Percentiles rank a stretch among this genome's conserved stretches.
phyloP scores from a whole-genome alignment of 2,797 vertebrate genomes.

The Naso thynnoides region DNA sequence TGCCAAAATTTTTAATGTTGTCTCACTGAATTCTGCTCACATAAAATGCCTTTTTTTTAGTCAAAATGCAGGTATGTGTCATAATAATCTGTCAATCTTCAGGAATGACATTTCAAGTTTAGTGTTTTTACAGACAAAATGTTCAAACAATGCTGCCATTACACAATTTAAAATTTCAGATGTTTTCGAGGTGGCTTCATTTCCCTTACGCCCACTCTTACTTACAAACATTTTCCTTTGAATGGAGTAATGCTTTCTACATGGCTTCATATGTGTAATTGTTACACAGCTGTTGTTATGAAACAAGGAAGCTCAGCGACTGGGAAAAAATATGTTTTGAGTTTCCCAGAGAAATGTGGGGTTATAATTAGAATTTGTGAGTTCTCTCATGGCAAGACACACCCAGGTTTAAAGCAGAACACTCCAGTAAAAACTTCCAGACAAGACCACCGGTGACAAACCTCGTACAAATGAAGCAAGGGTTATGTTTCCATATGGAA shows the following conservation, averaged over 20 bases:
- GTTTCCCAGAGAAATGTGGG: constrained; percentile 55
- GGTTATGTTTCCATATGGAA: constrained; percentile 33
- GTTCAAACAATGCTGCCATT: constrained; percentile 64
- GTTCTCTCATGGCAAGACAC: constrained; percentile 69
- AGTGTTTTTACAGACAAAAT: constrained; percentile 66
- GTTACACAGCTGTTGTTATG: constrained; percentile 72
- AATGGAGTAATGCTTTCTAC: constrained; percentile 49
- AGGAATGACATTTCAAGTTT: constrained; percentile 28
- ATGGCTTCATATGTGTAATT: constrained; percentile 62
- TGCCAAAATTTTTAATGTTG: constrained; percentile 1
- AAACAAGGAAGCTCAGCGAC: constrained; percentile 68
- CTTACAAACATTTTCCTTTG: constrained; percentile 22
- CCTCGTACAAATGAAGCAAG: constrained; percentile 42
- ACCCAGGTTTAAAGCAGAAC: constrained; percentile 65
- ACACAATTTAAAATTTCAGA: constrained; percentile 68
- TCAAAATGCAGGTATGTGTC: constrained; percentile 28
- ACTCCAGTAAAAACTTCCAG: constrained; percentile 76
- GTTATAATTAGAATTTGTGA: constrained; percentile 70
- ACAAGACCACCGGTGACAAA: constrained; percentile 70
- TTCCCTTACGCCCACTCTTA: constrained; percentile 38
- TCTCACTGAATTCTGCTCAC: constrained; percentile 6
- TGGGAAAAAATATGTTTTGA: constrained; percentile 57
- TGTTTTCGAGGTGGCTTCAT: constrained; percentile 65
- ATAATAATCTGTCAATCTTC: constrained; percentile 41
- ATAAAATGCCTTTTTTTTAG: constrained; percentile 7